Evolutionary conservation across 2,888 invertebrate species (phyloP).

Genomic region (Anthoptus insignis): DNA sequence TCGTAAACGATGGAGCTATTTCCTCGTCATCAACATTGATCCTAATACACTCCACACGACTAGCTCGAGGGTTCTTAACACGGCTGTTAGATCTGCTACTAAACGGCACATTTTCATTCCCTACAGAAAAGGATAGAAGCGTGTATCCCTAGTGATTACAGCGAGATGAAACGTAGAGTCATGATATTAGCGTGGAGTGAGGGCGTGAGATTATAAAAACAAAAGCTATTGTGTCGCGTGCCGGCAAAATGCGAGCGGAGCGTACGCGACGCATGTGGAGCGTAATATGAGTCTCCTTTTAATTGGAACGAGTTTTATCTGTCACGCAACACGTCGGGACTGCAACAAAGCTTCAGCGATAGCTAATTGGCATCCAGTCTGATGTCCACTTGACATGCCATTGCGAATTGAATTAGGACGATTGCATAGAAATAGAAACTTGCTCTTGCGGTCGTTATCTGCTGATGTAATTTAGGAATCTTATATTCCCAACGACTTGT

Average conservation of each 20-base stretch:
- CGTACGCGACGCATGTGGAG: slow-evolving; percentile 59
- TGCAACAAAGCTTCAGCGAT: slow-evolving; percentile 34
- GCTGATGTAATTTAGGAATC: slow-evolving; percentile 25
- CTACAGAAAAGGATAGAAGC: slow-evolving; percentile 49
- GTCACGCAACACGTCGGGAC: slow-evolving; percentile 61
- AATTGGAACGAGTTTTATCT: slow-evolving; percentile 73
- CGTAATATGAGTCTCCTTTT: slow-evolving; percentile 67
- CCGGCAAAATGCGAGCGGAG: slow-evolving; percentile 45
- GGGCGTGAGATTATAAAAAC: slow-evolving; percentile 62
- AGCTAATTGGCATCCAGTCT: slow-evolving; percentile 48
- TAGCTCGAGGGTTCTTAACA: slow-evolving; percentile 59
- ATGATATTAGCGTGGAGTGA: slow-evolving; percentile 48
- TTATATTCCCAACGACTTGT: neutral
- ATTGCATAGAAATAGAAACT: slow-evolving; percentile 38
- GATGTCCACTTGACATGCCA: slow-evolving; percentile 57
- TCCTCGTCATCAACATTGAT: slow-evolving; percentile 60
- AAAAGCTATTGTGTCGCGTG: slow-evolving; percentile 69
- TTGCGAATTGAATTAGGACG: slow-evolving; percentile 34
- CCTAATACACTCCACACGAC: slow-evolving; percentile 65
- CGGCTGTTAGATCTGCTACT: slow-evolving; percentile 57
- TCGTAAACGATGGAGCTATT: slow-evolving; percentile 60
- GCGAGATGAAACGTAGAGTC: slow-evolving; percentile 45
- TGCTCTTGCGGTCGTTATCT: slow-evolving; percentile 27
- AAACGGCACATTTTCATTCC: slow-evolving; percentile 60
- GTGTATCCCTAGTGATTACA: slow-evolving; percentile 55